Evolutionary conservation across 2,888 invertebrate genomes (phyloP), one percentile per base, ranked within the genome.

Genomic region (Oscheius onirici): DNA sequence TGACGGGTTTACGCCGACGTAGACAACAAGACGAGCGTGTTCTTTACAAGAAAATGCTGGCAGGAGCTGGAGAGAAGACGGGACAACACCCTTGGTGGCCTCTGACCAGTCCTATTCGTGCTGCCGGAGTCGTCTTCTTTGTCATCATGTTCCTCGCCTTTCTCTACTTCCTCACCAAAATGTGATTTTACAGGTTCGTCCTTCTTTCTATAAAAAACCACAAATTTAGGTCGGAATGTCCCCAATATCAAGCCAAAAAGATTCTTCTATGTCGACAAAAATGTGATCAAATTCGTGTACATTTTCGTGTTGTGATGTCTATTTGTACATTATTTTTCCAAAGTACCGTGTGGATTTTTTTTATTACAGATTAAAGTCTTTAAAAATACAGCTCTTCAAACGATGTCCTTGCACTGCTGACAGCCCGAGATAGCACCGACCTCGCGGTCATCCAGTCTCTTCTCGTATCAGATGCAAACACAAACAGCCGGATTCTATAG

Each of bases 21-120:
- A 73, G 65, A n/a, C 70, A 71, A n/a, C 58, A 67, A 10, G 55
- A 70, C 22, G 75, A 77, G 49, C 69, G 63, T 1, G 51, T 72
- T 22, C 51, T 77, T 41, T 77, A 75, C 63, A 75, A 75, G 41
- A 65, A 76, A 22, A 77, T 77, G 77, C 51, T 77, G 40, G 54
- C 68, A 22, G 77, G 72, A 5, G 63, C 68, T 20, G 60, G 66
- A 17, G 66, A 66, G 1, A 52, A 40, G n/a, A n/a, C n/a, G n/a
- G 43, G 2, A 6, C 13, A 17, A 3, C 44, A 17, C 13, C 20
- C 15, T 3, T 57, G 57, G 44, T 57, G 68, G 55, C n/a, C 46
- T 1, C 15, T 40, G 10, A 41, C 40, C 6, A 44, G 17, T n/a
- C 57, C 26, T 22, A 13, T 41, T 3, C 55, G 68, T 15, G 13